Conservation (phyloP, 2,797 vertebrate genomes). For the Hypotaenidia philippensis region DNA sequence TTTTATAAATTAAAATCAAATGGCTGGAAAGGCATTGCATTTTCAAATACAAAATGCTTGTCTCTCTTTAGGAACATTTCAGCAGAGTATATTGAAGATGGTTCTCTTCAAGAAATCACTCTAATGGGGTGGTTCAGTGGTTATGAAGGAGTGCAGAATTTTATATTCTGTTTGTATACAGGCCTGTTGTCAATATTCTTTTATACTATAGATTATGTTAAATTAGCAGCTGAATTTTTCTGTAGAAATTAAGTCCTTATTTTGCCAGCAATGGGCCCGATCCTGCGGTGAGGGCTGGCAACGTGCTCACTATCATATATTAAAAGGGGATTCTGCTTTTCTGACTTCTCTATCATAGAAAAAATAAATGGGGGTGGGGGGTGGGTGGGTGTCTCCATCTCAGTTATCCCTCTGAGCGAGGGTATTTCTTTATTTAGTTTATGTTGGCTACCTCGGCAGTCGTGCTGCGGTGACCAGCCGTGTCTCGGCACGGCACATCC, state of each 20-base stretch:
- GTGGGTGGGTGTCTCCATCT: rapidly evolving
- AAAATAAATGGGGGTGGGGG: background rate
- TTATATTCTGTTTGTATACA: background rate
- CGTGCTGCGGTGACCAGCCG: background rate
- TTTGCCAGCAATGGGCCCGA: background rate
- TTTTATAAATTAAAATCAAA: background rate
- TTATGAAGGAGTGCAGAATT: background rate
- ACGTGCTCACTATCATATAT: background rate
- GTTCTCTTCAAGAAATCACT: background rate
- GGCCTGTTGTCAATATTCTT: background rate
- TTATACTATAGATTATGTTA: background rate
- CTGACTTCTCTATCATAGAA: background rate
- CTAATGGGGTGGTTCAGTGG: background rate
- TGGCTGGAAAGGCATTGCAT: background rate
- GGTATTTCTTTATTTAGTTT: background rate
- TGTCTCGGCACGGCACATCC: background rate
- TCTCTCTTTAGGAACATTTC: background rate
- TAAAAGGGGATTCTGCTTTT: background rate
- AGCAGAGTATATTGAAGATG: background rate
- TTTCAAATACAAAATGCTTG: background rate
- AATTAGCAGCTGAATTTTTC: slow-evolving; percentile 10
- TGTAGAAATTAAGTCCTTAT: background rate
- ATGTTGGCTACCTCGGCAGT: background rate
- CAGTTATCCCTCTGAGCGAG: background rate
- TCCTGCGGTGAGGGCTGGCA: background rate